Conservation (phyloP, 2,888 invertebrate species). For the Agrypnus murinus region DNA sequence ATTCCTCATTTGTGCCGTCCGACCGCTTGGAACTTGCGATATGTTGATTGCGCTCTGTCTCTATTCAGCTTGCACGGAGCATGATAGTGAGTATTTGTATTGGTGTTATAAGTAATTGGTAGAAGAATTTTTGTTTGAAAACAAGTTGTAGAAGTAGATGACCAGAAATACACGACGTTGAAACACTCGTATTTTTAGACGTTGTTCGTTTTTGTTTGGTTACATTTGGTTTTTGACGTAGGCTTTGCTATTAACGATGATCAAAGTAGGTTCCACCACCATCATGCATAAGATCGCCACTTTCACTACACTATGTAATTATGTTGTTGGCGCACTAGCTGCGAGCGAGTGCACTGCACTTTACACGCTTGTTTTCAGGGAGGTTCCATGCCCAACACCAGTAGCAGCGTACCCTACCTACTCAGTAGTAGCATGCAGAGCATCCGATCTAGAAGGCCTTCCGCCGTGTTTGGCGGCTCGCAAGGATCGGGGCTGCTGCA, state of each 20-base stretch:
- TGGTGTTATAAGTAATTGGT: constrained; percentile 35
- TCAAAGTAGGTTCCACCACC: constrained; percentile 47
- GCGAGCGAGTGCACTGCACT: constrained; percentile 33
- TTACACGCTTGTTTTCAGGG: constrained; percentile 75
- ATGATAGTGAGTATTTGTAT: constrained; percentile 87
- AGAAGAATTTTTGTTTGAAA: constrained; percentile 29
- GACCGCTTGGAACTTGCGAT: constrained; percentile 68
- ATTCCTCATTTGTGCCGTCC: constrained; percentile 70
- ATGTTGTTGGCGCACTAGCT: constrained; percentile 1
- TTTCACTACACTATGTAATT: constrained; percentile 37
- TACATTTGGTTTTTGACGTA: constrained; percentile 27
- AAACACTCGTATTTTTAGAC: constrained; percentile 37
- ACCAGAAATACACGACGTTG: constrained; percentile 41
- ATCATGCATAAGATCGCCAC: constrained; percentile 41
- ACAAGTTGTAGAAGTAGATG: constrained; percentile 21
- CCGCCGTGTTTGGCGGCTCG: constrained; percentile 78
- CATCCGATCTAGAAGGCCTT: constrained; percentile 83
- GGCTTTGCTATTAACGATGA: constrained; percentile 39
- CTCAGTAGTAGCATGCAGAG: constrained; percentile 87
- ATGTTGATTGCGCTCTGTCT: constrained; percentile 79
- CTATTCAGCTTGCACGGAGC: constrained; percentile 90
- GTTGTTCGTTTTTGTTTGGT: constrained; percentile 24
- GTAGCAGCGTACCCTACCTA: constrained; percentile 90
- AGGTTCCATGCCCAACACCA: constrained; percentile 92
- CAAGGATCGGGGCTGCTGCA: constrained; percentile 80